Evolutionary conservation across 2,113 vertebrate genomes (phyloP).

Genomic region (Engraulis encrasicolus): DNA sequence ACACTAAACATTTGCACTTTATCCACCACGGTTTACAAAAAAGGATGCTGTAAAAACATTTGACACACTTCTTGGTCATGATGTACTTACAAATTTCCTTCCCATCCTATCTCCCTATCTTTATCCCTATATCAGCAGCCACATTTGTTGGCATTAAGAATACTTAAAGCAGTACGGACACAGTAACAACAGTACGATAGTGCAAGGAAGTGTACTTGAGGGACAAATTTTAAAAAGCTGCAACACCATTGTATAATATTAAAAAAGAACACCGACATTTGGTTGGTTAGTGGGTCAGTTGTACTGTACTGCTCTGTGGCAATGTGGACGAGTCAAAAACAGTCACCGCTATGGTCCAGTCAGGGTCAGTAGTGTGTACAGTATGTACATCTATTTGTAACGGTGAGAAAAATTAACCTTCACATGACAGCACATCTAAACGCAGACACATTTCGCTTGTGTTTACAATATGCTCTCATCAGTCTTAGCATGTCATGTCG

Average conservation of each 20-base stretch:
- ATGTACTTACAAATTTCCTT: background rate
- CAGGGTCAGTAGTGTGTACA: background rate
- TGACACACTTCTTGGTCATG: background rate
- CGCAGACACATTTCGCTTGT: background rate
- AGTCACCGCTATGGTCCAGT: background rate
- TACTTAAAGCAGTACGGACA: background rate
- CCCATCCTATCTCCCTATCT: background rate
- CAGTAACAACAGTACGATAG: background rate
- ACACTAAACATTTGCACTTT: background rate
- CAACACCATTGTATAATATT: background rate
- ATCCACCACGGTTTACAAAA: background rate
- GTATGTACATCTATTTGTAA: background rate
- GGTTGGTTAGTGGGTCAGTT: background rate
- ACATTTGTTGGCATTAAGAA: background rate
- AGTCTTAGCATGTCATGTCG: background rate
- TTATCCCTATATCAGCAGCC: too few species aligned
- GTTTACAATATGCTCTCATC: slow-evolving; percentile 15
- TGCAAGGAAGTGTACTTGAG: background rate
- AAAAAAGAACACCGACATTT: background rate
- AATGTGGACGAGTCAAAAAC: background rate
- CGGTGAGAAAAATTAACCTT: background rate
- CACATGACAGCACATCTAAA: background rate
- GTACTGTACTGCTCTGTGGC: background rate
- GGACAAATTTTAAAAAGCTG: background rate
- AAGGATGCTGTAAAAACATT: background rate